Evolutionary conservation across 2,888 invertebrate genomes (phyloP).

Genomic region (Xanthia icteritia): DNA sequence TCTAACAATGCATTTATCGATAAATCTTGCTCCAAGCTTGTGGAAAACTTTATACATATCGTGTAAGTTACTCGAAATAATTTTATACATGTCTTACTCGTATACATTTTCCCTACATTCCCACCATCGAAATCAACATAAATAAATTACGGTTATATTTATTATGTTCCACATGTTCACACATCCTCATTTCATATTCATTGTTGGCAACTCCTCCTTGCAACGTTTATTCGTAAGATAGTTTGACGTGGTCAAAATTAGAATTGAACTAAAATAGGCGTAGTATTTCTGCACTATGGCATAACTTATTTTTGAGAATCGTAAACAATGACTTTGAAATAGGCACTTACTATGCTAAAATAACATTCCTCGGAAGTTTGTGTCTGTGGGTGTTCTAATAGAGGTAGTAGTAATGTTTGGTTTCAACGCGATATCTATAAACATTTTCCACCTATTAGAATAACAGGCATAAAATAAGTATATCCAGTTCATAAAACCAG

Average conservation of each 20-base stretch:
- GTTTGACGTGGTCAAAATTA: slow-evolving; percentile 70
- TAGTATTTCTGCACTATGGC: slow-evolving; percentile 44
- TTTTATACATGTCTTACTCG: slow-evolving; percentile 21
- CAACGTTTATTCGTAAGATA: slow-evolving; percentile 54
- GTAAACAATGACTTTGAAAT: slow-evolving; percentile 38
- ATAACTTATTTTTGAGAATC: slow-evolving; percentile 35
- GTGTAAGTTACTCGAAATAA: slow-evolving; percentile 6
- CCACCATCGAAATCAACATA: slow-evolving; percentile 71
- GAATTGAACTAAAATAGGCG: slow-evolving; percentile 55
- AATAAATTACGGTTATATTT: slow-evolving; percentile 74
- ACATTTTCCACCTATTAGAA: slow-evolving; percentile 12
- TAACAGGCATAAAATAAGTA: slow-evolving; percentile 19
- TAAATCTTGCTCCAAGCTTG: neutral
- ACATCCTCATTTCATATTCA: slow-evolving; percentile 77
- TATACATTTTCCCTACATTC: slow-evolving; percentile 61
- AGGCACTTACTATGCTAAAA: slow-evolving; percentile 12
- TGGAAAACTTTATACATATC: neutral
- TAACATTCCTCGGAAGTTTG: slow-evolving; percentile 4
- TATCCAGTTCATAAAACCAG: slow-evolving; percentile 13
- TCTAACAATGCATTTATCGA: slow-evolving; percentile 2
- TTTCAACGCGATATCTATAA: slow-evolving; percentile 16
- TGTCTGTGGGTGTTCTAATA: slow-evolving; percentile 18
- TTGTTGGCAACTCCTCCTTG: slow-evolving; percentile 62
- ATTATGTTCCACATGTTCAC: slow-evolving; percentile 74
- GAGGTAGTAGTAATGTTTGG: slow-evolving; percentile 7